Evolutionary conservation across 2,113 vertebrate genomes (phyloP).

Genomic region (Rhadina sibilatrix): DNA sequence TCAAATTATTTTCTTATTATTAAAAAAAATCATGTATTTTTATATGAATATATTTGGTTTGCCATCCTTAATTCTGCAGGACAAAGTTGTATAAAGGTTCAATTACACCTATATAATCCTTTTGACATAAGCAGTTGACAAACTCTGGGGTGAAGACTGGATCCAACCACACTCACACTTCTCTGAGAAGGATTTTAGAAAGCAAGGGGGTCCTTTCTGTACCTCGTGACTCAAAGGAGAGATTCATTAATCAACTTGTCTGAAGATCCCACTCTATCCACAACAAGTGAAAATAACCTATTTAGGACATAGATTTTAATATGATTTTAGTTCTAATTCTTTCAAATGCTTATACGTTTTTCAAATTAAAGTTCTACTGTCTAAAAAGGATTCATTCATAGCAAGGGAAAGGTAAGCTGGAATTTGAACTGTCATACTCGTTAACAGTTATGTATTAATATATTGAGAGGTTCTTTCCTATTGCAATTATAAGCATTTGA

Average conservation of each 20-base stretch:
- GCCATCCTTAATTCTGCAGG: neutral
- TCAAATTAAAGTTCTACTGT: neutral
- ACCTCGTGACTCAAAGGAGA: neutral
- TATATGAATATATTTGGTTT: neutral
- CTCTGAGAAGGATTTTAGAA: neutral
- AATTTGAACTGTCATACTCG: neutral
- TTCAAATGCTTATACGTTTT: neutral
- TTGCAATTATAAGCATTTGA: neutral
- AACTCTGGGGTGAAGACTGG: neutral
- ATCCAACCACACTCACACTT: neutral
- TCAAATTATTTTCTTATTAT: neutral
- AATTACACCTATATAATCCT: neutral
- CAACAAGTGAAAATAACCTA: neutral
- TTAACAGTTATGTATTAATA: neutral
- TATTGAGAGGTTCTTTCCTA: neutral
- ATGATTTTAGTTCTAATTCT: neutral
- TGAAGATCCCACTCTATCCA: neutral
- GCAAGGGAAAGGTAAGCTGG: neutral
- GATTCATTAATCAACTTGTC: neutral
- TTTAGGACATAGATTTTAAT: neutral
- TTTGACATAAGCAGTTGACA: neutral
- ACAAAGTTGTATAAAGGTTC: neutral
- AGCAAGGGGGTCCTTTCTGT: neutral
- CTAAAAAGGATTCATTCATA: slow-evolving; percentile 2
- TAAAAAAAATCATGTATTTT: neutral